Evolutionary conservation across 2,888 invertebrate genomes (phyloP), one percentile per base, ranked within the genome.

Genomic region (Tiliacea citrago): DNA sequence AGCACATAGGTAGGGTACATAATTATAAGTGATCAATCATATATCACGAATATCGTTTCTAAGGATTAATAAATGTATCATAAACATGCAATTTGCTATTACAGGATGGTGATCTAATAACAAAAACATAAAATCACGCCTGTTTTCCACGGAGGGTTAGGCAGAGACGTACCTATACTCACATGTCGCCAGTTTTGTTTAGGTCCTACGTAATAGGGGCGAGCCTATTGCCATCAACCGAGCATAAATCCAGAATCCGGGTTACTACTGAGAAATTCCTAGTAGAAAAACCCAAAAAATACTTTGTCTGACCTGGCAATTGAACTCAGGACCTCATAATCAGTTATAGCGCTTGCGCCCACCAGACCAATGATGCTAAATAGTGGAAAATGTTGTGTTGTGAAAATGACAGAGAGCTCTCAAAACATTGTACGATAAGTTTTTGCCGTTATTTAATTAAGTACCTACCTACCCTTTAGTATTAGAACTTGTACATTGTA

Each of bases 21-120:
- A 84, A 82, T 84, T 84, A 84, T 61, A 63, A 29, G 62, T 74
- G 78, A 85, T 86, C 73, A 78, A 85, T 81, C 86, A 86, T 85
- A 86, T 79, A 86, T 77, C 83, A 86, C 84, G 78, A 74, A 80
- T 74, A 76, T 77, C 65, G 73, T 63, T 84, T 84, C 79, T 78
- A 58, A 78, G 81, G 78, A 87, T 84, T 76, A 71, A 77, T 80
- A 79, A 82, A 82, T 83, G 77, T 73, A 83, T 78, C 69, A 53
- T 62, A 76, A 75, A 85, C 70, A 81, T 77, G 66, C 83, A 81
- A 83, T 73, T 77, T 83, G 62, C 5, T 42, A 45, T n/a, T 74
- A 86, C 73, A 86, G 85, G 77, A 0, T 81, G 86, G 12, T 80
- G 21, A 1, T 47, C 39, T n/a, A 45, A 13, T n/a, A 29, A 9